phyloP scores from a whole-genome alignment of 2,888 invertebrate genomes.

The Athalia circularis region DNA sequence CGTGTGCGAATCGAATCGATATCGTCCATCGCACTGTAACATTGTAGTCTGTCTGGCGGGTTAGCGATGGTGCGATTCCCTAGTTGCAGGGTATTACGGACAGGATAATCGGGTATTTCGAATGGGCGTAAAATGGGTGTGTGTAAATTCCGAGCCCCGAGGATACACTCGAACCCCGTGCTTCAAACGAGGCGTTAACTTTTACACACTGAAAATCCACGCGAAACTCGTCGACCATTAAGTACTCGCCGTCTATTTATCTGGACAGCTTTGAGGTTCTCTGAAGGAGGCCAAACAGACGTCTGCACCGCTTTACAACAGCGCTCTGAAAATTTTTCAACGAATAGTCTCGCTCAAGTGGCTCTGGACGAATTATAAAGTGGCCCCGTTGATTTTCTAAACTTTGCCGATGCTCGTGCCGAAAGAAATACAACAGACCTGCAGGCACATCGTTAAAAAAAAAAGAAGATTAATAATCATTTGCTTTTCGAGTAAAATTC shows the following conservation, averaged over 20 bases:
- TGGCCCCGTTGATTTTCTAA: constrained; percentile 29
- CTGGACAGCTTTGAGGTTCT: neutral
- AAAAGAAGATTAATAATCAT: neutral
- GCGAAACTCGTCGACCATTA: constrained; percentile 11
- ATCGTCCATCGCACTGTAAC: too few relatives aligned
- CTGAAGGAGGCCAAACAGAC: constrained; percentile 22
- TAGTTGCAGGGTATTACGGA: neutral
- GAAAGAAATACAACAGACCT: constrained; percentile 28
- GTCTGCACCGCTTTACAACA: neutral
- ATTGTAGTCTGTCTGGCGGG: too few relatives aligned
- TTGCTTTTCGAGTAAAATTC: too few relatives aligned
- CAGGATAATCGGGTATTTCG: neutral
- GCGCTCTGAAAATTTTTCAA: constrained; percentile 24
- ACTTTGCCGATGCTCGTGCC: neutral
- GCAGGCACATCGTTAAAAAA: neutral
- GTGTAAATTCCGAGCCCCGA: neutral
- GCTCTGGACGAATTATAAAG: constrained; percentile 33
- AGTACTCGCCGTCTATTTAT: constrained; percentile 14
- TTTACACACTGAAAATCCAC: constrained; percentile 17
- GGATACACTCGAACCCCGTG: neutral
- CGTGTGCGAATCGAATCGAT: too few relatives aligned
- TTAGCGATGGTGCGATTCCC: neutral
- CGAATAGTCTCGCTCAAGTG: constrained; percentile 16
- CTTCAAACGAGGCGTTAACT: constrained; percentile 28
- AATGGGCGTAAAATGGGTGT: constrained; percentile 3